Evolutionary conservation across 2,797 vertebrate species (phyloP).

Genomic region (Myotis findleyi): DNA sequence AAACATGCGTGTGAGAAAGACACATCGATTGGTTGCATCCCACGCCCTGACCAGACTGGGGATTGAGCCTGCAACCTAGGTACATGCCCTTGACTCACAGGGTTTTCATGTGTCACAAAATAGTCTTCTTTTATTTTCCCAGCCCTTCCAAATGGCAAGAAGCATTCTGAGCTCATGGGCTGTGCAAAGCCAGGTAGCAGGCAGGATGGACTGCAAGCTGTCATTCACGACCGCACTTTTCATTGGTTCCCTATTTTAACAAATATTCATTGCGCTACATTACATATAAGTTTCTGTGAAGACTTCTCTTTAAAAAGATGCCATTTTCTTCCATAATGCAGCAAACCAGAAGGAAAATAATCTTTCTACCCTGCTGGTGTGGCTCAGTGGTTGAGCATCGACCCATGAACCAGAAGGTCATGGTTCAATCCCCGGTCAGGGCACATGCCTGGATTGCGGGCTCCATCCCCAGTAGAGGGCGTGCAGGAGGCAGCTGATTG

Average conservation of each 20-base stretch:
- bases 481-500: too few relatives aligned
- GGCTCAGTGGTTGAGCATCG: too few relatives aligned
- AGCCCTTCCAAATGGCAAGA: neutral
- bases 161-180: constrained; percentile 19
- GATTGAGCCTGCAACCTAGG: too few relatives aligned
- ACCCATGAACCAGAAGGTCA: too few relatives aligned
- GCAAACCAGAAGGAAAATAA: neutral
- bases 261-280: neutral
- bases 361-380: too few relatives aligned
- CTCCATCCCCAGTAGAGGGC: too few relatives aligned
- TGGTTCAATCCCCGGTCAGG: too few relatives aligned
- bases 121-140: neutral
- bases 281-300: neutral
- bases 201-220: neutral
- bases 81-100: neutral
- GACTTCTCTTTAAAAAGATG: neutral
- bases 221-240: neutral
- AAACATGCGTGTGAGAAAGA: too few relatives aligned
- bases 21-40: too few relatives aligned
- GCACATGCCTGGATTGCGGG: too few relatives aligned
- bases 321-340: neutral
- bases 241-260: constrained; percentile 46
- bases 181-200: constrained; percentile 32
- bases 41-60: too few relatives aligned
- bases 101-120: constrained; percentile 42